These are phyloP conservation scores for Mycalesis mineus DNA, from an alignment of 2,888 invertebrate species.

Conservation along the genomic window DNA sequence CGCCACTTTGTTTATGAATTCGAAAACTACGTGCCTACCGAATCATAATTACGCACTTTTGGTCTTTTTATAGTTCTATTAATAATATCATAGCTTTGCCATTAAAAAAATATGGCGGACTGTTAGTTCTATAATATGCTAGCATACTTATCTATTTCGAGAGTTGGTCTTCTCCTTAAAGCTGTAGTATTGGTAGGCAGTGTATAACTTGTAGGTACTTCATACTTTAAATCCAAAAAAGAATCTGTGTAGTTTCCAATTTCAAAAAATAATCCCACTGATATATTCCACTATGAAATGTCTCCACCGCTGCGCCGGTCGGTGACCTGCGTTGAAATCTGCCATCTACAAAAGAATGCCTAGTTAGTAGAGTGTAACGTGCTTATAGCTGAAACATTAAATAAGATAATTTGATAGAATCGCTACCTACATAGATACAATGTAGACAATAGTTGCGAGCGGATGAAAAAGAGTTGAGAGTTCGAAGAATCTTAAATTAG, in stretches of 20 bases:
- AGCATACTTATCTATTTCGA: no score
- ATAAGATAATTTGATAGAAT: slow-evolving; percentile 13
- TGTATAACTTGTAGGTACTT: background rate
- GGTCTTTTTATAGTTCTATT: no score
- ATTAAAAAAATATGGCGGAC: no score
- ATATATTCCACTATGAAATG: slow-evolving; percentile 15
- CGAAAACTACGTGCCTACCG: no score
- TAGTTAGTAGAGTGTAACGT: slow-evolving; percentile 27
- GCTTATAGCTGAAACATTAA: slow-evolving; percentile 20
- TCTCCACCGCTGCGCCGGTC: slow-evolving; percentile 12
- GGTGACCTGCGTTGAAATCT: slow-evolving; percentile 18
- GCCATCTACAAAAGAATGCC: slow-evolving; percentile 16
- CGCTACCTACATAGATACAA: background rate
- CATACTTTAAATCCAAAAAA: background rate
- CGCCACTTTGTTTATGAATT: no score
- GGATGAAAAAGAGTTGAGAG: background rate
- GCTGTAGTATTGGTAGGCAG: no score
- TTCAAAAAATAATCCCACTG: background rate
- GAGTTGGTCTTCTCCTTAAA: no score
- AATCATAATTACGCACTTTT: no score
- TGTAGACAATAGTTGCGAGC: slow-evolving; percentile 1
- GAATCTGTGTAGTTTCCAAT: background rate
- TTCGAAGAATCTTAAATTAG: no score
- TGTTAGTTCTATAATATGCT: no score
- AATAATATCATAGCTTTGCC: no score